Conservation (phyloP, 1,140 invertebrate species). For the Leptonema lineaticorne region DNA sequence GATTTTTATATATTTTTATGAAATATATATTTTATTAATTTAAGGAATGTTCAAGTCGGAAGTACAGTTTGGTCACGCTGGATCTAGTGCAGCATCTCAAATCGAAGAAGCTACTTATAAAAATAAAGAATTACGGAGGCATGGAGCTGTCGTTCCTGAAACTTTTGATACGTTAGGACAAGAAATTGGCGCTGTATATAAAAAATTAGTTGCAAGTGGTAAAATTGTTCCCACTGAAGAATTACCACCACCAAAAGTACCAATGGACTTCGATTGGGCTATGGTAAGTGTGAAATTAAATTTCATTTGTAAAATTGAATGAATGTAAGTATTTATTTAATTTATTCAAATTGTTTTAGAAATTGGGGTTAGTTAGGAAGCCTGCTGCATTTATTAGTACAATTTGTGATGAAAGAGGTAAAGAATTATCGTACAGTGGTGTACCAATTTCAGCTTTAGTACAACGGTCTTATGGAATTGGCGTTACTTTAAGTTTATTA, state of each 20-base stretch:
- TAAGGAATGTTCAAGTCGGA: conserved; percentile 90
- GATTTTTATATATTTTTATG: not conserved
- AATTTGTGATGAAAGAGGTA: conserved; percentile 98
- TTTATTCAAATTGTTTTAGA: conserved; percentile 63
- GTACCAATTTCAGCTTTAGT: conserved; percentile 96
- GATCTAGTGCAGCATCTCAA: conserved; percentile 94
- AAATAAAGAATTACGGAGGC: conserved; percentile 79
- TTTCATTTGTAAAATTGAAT: not conserved
- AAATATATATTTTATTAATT: too few species aligned
- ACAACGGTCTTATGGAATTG: conserved; percentile 90
- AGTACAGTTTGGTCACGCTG: conserved; percentile 99
- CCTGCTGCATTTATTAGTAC: conserved; percentile 99
- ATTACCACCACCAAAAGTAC: conserved; percentile 95
- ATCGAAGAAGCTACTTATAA: conserved; percentile 94
- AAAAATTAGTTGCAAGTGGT: conserved; percentile 77
- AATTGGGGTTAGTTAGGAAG: conserved; percentile 96
- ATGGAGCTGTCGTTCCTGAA: conserved; percentile 86
- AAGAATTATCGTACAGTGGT: conserved; percentile 96
- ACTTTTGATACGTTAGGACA: conserved; percentile 90
- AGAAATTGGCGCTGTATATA: conserved; percentile 74
- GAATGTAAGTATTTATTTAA: too few species aligned
- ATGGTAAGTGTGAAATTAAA: conserved; percentile 59
- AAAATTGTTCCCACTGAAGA: conserved; percentile 86
- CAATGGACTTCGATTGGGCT: conserved; percentile 99
- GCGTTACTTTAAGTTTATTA: conserved; percentile 93